Evolutionary conservation across 2,888 invertebrate genomes (phyloP).

Genomic region (Globia sparganii): DNA sequence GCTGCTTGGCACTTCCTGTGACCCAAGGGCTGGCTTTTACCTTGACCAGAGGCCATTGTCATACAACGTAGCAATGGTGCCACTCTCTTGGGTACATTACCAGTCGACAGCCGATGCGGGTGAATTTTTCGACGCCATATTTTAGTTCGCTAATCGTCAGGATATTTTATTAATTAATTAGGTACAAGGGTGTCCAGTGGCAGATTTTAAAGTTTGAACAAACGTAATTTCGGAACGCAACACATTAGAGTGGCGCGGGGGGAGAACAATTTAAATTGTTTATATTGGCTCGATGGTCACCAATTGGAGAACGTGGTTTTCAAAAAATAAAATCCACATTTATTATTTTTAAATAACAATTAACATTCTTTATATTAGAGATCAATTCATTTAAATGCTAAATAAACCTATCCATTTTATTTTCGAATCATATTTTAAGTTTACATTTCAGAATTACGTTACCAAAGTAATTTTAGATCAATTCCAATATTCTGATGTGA

Average conservation of each 20-base stretch:
- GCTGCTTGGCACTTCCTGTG: not conserved
- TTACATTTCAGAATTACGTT: not conserved
- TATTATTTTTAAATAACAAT: too few relatives aligned
- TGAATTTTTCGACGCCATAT: not conserved
- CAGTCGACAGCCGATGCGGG: not conserved
- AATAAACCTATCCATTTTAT: not conserved
- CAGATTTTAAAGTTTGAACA: too few relatives aligned
- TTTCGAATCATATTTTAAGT: not conserved
- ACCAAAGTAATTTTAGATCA: not conserved
- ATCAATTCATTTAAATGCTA: too few relatives aligned
- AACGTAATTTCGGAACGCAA: too few relatives aligned
- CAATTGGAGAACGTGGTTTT: too few relatives aligned
- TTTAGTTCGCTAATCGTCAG: not conserved
- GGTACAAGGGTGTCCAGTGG: too few relatives aligned
- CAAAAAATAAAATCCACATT: too few relatives aligned
- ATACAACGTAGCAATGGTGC: not conserved
- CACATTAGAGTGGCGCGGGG: too few relatives aligned
- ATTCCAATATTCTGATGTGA: not conserved
- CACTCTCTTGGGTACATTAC: not conserved
- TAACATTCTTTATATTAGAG: too few relatives aligned
- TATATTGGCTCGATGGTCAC: too few relatives aligned
- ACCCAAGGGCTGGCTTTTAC: not conserved
- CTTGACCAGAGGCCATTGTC: not conserved
- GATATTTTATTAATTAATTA: not conserved
- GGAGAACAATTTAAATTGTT: too few relatives aligned